Evolutionary conservation across 2,888 invertebrate species (phyloP).

Genomic region (Epsilonema sp.): DNA sequence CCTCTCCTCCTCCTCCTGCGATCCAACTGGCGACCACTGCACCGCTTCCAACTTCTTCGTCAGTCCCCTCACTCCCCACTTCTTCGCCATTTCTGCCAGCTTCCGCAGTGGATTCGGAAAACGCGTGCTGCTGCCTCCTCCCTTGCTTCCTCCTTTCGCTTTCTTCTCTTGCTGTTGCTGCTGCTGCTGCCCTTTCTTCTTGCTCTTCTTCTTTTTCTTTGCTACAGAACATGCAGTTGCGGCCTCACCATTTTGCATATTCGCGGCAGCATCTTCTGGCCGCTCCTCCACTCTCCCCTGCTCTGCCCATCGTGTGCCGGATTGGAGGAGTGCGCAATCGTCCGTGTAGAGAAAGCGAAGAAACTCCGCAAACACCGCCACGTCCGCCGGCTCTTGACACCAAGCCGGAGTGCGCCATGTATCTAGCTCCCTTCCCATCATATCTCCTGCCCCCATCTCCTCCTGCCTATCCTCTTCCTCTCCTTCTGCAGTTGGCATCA

Average conservation of each 20-base stretch:
- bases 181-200: background rate
- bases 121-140: background rate
- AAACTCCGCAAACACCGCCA: background rate
- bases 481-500: no score
- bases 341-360: background rate
- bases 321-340: background rate
- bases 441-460: no score
- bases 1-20: background rate
- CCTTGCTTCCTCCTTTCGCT: background rate
- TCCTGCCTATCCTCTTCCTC: no score
- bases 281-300: no score
- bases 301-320: no score
- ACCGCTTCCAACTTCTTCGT: background rate
- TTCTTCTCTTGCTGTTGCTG: background rate
- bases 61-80: background rate
- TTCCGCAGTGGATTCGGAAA: background rate
- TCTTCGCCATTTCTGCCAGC: background rate
- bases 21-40: no score
- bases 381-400: background rate
- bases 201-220: background rate
- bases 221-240: background rate
- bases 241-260: background rate
- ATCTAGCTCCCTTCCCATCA: no score
- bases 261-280: no score
- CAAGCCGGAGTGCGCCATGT: background rate